Base-by-base conservation (phyloP, 30 jellyfish, hydroid and myxozoan genomes). In the Turritopsis rubra region DNA sequence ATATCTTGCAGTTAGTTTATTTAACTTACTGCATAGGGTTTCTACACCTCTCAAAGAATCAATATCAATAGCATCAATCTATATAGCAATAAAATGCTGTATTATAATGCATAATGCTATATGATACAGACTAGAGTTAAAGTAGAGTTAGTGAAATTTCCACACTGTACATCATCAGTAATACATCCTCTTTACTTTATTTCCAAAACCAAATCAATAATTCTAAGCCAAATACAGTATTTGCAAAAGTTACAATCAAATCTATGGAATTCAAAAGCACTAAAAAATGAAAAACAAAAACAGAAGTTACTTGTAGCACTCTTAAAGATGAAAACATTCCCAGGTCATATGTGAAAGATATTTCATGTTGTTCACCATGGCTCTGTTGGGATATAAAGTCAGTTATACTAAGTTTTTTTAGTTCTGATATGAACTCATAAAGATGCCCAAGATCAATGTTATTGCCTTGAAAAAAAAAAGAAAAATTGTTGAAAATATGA, bases 361-460 rank as follows among this genome's bases (percentile, higher is more conserved):
- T 88, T 73, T 87, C 97, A 71, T 81, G 88, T 73, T 91, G 94
- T 52, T 91, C 89, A 54, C 97, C 97, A n/a, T 87, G 79, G 66
- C 94, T 83, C 65, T 89, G 83, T 77, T 84, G 93, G 20, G 97
- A 74, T 54, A 87, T 82, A 4, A 70, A 29, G 82, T 91, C 97
- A 18, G 89, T 87, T 66, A 91, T 84, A 71, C 96, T 54, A 1
- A 91, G 90, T 20, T 89, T 85, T 19, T 29, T 76, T n/a, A 91
- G 83, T 28, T 70, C 89, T 1, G 87, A 65, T 9, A 87, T 81
- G 60, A 87, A 91, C 19, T 87, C 96, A 65, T 91, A 91, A 21
- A 91, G 77, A 54, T 83, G 76, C 3, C 90, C 96, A 31, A 91
- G 96, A 41, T 91, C 96, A 29, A 87, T 71, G 21, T 78, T 53